These are phyloP conservation scores for Drosophila recens DNA, from an alignment of 2,888 invertebrate genomes.

Conservation along the genomic window DNA sequence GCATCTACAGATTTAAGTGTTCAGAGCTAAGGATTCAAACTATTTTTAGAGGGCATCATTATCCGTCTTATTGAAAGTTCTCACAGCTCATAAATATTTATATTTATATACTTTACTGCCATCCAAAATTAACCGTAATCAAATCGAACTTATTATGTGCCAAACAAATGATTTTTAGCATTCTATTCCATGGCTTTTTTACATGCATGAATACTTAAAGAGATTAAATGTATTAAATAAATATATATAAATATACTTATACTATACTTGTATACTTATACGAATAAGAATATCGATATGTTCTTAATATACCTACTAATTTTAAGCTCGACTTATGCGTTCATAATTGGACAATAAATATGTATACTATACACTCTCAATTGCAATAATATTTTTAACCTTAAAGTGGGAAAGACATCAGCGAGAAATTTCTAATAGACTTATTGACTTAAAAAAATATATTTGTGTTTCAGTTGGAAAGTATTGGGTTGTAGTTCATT, in stretches of 20 bases:
- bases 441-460: no score
- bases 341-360: conserved; percentile 71
- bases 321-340: conserved; percentile 45
- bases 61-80: conserved; percentile 57
- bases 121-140: conserved; percentile 29
- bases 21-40: conserved; percentile 43
- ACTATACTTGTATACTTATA: conserved; percentile 6
- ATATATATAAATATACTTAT: conserved; percentile 12
- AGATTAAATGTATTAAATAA: conserved; percentile 1
- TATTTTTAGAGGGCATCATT: conserved; percentile 37
- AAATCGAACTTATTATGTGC: conserved; percentile 53
- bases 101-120: conserved; percentile 60
- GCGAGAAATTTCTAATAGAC: no score
- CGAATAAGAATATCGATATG: conserved; percentile 3
- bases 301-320: conserved; percentile 23
- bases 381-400: neutral
- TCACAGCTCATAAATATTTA: conserved; percentile 23
- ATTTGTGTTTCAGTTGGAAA: no score
- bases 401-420: neutral
- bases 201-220: conserved; percentile 37
- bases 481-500: no score
- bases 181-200: conserved; percentile 51
- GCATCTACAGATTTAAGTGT: conserved; percentile 48
- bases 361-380: conserved; percentile 38
- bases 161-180: conserved; percentile 34